Evolutionary conservation across 2,888 invertebrate genomes (phyloP), one percentile per base, ranked within the genome.

Genomic region (Parthenolecanium corni): DNA sequence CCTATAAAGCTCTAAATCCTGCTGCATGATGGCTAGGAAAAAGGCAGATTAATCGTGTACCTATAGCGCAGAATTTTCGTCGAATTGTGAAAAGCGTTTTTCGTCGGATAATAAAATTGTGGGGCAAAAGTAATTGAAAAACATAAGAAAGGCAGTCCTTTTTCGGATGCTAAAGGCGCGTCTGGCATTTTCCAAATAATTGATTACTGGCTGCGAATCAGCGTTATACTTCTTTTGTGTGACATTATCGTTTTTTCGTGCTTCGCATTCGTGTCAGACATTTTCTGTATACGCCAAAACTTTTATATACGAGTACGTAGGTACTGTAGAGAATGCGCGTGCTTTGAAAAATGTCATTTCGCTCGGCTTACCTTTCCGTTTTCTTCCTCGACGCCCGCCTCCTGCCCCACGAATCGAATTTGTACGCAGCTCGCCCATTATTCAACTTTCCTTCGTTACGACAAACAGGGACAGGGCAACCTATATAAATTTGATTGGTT

Each of bases 91-190:
- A 57, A 57, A 54, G 25, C 46, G 57, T 44, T 57, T n/a, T n/a
- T 46, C 25, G 57, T 57, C 57, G 57, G 44, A 38, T 53, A 57
- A 57, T 57, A 57, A 57, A 57, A 57, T 57, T 57, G 44, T 44
- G 57, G 44, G 23, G 49, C 61, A 51, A 62, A 62, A 62, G 62
- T 62, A 62, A 62, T 62, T 62, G 62, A 62, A 62, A 62, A 62
- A 62, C 62, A 62, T 62, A 51, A 62, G 62, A 62, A 62, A 62
- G 62, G 62, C 52, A 51, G 62, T 62, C 62, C 62, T 61, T n/a
- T n/a, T n/a, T n/a, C 16, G 44, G 57, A 57, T 46, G 57, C 21
- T 47, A 57, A 57, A 57, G 57, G 57, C 57, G 57, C 57, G 57
- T 57, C 62, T 52, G 52, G 52, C 62, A 52, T 62, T 62, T 62